Percentiles rank a stretch among this genome's conserved stretches.
Evolutionary conservation across 2,797 vertebrate species (phyloP).

Genomic region (Delichon dasypus): DNA sequence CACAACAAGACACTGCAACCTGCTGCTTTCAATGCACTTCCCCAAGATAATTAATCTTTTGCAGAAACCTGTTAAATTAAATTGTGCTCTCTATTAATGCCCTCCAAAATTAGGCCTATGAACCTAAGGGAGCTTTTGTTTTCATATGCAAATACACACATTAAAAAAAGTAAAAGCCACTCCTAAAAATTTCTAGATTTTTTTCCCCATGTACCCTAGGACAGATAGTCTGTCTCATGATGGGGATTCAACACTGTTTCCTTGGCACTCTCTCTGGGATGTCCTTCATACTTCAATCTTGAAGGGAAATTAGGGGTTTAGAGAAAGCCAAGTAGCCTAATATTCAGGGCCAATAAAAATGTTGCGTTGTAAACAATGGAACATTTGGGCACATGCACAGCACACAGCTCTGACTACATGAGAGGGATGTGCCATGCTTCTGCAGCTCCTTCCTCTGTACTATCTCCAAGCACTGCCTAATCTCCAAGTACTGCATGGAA

Average conservation of each 20-base stretch:
- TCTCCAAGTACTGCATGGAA: background rate
- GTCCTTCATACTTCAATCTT: background rate
- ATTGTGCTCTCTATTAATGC: background rate
- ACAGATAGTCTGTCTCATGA: background rate
- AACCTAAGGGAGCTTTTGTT: background rate
- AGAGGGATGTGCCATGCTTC: background rate
- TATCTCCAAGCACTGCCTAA: background rate
- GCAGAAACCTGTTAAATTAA: background rate
- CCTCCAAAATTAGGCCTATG: background rate
- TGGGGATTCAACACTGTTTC: background rate
- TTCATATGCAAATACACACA: background rate
- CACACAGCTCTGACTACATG: background rate
- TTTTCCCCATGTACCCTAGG: background rate
- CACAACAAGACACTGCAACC: background rate
- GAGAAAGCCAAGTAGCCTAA: background rate
- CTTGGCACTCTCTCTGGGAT: background rate
- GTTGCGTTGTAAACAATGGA: background rate
- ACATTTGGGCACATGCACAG: rapidly evolving
- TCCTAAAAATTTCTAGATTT: background rate
- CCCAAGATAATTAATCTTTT: background rate
- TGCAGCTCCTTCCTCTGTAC: background rate
- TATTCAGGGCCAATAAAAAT: background rate
- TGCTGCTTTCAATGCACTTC: background rate
- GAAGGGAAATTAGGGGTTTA: background rate
- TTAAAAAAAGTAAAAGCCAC: background rate